phyloP scores from a whole-genome alignment of 1,140 invertebrate genomes.

The Phocides pigmalion region DNA sequence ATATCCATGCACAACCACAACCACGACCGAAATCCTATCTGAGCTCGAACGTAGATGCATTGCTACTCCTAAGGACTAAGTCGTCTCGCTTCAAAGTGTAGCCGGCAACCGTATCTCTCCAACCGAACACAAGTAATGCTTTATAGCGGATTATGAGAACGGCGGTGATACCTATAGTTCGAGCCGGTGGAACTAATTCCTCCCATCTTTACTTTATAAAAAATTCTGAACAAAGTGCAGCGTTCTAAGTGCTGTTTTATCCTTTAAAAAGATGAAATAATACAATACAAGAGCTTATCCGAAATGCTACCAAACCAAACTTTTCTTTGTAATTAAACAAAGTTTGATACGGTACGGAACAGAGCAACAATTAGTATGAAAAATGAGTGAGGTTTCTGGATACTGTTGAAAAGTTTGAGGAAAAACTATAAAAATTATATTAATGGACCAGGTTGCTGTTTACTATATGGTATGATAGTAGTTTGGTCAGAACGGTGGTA shows the following conservation, averaged over 20 bases:
- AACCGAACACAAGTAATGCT: no score
- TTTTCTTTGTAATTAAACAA: constrained; percentile 10
- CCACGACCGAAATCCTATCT: no score
- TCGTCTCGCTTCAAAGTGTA: no score
- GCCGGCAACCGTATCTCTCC: no score
- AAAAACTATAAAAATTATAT: not conserved
- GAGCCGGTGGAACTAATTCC: no score
- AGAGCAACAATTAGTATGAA: constrained; percentile 24
- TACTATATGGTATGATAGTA: not conserved
- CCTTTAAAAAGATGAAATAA: not conserved
- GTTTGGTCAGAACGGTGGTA: no score
- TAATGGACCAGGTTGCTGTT: not conserved
- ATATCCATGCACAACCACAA: no score
- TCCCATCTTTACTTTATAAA: not conserved
- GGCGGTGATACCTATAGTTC: no score
- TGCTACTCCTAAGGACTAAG: no score
- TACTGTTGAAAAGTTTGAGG: constrained; percentile 26
- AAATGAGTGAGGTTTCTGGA: constrained; percentile 12
- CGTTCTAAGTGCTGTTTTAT: not conserved
- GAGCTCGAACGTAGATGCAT: no score
- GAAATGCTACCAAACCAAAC: not conserved
- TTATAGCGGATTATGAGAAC: no score
- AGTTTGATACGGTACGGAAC: constrained; percentile 1
- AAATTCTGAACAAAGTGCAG: constrained; percentile 1
- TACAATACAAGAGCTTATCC: not conserved